These are phyloP conservation scores for Altica lythri DNA, from an alignment of 2,888 invertebrate genomes.

Conservation along the genomic window DNA sequence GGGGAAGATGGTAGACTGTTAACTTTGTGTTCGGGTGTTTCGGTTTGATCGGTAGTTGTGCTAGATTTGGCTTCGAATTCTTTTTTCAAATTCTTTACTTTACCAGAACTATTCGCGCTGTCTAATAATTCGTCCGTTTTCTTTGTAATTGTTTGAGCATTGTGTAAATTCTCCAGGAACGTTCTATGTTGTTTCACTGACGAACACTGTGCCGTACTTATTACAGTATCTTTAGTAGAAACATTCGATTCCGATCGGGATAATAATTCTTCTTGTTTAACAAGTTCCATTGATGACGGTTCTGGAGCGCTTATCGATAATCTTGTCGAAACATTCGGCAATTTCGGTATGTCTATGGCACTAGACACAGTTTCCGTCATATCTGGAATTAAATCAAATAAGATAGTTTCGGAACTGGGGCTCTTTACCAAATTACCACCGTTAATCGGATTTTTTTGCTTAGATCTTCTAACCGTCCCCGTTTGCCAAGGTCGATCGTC, in stretches of 20 bases:
- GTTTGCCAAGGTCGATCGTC: slow-evolving; percentile 70
- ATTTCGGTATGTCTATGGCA: slow-evolving; percentile 63
- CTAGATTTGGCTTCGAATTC: slow-evolving; percentile 83
- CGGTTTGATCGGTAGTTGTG: slow-evolving; percentile 40
- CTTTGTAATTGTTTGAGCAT: slow-evolving; percentile 49
- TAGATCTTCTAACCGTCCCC: slow-evolving; percentile 72
- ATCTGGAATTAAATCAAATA: slow-evolving; percentile 37
- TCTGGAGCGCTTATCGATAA: slow-evolving; percentile 69
- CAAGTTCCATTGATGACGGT: slow-evolving; percentile 57
- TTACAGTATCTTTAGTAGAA: slow-evolving; percentile 54
- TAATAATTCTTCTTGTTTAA: slow-evolving; percentile 48
- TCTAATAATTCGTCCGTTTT: slow-evolving; percentile 52
- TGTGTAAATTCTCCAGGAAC: slow-evolving; percentile 59
- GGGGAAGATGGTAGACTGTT: slow-evolving; percentile 68
- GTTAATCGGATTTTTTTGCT: slow-evolving; percentile 60
- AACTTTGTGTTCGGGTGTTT: slow-evolving; percentile 47
- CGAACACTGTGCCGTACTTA: slow-evolving; percentile 59
- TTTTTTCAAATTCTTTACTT: slow-evolving; percentile 83
- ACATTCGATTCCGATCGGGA: slow-evolving; percentile 54
- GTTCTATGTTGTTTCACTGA: slow-evolving; percentile 62
- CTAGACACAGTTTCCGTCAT: slow-evolving; percentile 56
- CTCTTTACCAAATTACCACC: slow-evolving; percentile 42
- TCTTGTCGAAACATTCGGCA: slow-evolving; percentile 25
- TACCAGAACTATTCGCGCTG: slow-evolving; percentile 61
- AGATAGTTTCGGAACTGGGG: slow-evolving; percentile 53